Evolutionary conservation across 2,113 vertebrate genomes (phyloP).

Genomic region (Sebastes schlegelii): DNA sequence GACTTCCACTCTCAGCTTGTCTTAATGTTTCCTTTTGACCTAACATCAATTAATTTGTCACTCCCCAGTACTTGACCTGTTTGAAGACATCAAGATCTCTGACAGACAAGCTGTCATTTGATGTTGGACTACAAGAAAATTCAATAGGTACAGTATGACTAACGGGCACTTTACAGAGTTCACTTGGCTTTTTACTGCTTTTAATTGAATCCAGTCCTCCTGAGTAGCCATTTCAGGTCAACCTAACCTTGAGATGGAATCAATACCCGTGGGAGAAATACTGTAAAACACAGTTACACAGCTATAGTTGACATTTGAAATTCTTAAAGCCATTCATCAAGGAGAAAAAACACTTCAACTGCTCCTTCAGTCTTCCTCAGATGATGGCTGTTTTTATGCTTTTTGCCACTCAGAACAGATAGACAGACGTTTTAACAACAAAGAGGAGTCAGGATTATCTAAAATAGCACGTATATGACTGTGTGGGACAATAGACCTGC

Average conservation of each 20-base stretch:
- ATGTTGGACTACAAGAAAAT: conserved; percentile 94
- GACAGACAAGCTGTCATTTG: conserved; percentile 98
- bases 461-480: neutral
- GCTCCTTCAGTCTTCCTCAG: conserved; percentile 7
- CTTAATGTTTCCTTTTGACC: conserved; percentile 23
- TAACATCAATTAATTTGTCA: conserved; percentile 26
- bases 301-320: conserved; percentile 30
- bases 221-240: conserved; percentile 10
- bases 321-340: conserved; percentile 32
- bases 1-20: conserved; percentile 4
- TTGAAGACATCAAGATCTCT: conserved; percentile 96
- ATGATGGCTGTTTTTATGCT: conserved; percentile 44
- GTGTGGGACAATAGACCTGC: neutral
- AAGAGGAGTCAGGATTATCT: neutral
- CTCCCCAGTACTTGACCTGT: conserved; percentile 93
- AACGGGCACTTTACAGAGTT: neutral
- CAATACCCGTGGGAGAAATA: conserved; percentile 6
- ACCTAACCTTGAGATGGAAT: conserved; percentile 39
- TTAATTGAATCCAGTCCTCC: conserved; percentile 1
- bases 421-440: neutral
- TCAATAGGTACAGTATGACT: conserved; percentile 87
- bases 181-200: neutral
- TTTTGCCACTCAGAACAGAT: conserved; percentile 33
- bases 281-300: neutral
- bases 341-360: conserved; percentile 28